These are phyloP conservation scores for Tromatobia lineatoria DNA, from an alignment of 2,888 invertebrate genomes.

Conservation along the genomic window DNA sequence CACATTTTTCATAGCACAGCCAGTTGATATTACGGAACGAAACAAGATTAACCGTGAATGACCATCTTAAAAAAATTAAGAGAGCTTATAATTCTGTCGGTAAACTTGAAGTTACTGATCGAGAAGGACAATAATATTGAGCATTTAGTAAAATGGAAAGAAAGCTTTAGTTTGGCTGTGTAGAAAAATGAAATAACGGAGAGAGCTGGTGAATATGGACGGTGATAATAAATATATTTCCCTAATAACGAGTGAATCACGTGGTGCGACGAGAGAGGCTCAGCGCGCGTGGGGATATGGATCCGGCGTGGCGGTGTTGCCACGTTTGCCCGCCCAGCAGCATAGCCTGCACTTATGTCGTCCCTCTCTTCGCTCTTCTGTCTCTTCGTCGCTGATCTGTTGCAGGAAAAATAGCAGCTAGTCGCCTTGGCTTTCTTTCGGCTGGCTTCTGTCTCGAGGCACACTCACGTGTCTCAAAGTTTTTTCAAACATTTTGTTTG, in stretches of 20 bases:
- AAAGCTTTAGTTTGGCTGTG: neutral
- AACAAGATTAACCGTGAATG: too few relatives aligned
- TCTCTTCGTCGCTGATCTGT: slow-evolving; percentile 58
- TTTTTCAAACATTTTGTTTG: slow-evolving; percentile 31
- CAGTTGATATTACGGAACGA: too few relatives aligned
- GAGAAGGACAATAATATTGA: neutral
- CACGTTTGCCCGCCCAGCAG: slow-evolving; percentile 54
- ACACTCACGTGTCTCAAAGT: slow-evolving; percentile 48
- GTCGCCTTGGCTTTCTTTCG: slow-evolving; percentile 76
- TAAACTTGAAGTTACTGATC: too few relatives aligned
- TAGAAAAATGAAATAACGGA: slow-evolving; percentile 54
- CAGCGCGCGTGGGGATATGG: slow-evolving; percentile 71
- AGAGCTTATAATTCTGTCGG: too few relatives aligned
- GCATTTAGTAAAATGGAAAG: neutral
- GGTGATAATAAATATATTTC: slow-evolving; percentile 70
- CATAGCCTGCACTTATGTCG: slow-evolving; percentile 43
- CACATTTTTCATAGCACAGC: too few relatives aligned
- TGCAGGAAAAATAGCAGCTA: slow-evolving; percentile 73
- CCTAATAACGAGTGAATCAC: slow-evolving; percentile 80
- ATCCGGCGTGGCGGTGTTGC: slow-evolving; percentile 75
- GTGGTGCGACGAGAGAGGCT: slow-evolving; percentile 73
- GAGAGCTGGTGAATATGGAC: slow-evolving; percentile 61
- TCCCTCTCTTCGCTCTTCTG: slow-evolving; percentile 14
- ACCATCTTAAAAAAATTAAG: too few relatives aligned
- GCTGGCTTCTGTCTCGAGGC: slow-evolving; percentile 33